A percentile compares a stretch with the other conserved stretches of the same genome.
These are phyloP conservation scores for Podilymbus podiceps DNA, from an alignment of 2,113 vertebrate species.

Conservation along the genomic window DNA sequence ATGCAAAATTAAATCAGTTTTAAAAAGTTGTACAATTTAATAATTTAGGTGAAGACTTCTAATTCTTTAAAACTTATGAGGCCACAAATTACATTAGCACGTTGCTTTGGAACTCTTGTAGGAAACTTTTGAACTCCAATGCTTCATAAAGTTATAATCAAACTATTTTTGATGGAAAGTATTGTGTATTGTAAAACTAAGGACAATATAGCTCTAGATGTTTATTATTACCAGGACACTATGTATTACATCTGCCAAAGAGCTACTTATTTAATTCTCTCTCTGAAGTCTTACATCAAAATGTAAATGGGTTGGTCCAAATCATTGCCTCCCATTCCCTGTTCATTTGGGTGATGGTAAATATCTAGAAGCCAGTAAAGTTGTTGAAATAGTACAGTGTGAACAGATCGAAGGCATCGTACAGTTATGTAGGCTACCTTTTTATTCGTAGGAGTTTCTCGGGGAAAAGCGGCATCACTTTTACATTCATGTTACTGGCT, in stretches of 20 bases:
- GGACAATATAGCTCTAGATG: background rate
- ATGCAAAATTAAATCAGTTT: background rate
- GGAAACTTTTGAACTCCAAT: background rate
- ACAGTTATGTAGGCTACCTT: background rate
- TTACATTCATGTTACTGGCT: background rate
- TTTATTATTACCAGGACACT: background rate
- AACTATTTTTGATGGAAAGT: background rate
- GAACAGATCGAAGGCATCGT: background rate
- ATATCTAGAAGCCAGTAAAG: background rate
- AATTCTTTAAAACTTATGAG: background rate
- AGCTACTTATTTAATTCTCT: background rate
- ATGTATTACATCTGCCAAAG: background rate
- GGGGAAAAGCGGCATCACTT: background rate
- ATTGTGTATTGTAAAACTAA: background rate
- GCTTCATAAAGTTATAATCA: background rate
- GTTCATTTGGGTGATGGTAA: background rate
- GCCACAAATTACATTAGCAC: background rate
- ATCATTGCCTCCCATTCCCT: background rate
- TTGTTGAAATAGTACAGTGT: background rate
- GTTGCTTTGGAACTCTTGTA: background rate
- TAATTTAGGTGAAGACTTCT: background rate
- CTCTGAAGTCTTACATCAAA: background rate
- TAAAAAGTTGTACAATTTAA: background rate
- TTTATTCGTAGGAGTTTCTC: background rate
- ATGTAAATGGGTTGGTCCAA: background rate